phyloP scores from a whole-genome alignment of 2,888 invertebrate genomes.

The Pediacus dermestoides region DNA sequence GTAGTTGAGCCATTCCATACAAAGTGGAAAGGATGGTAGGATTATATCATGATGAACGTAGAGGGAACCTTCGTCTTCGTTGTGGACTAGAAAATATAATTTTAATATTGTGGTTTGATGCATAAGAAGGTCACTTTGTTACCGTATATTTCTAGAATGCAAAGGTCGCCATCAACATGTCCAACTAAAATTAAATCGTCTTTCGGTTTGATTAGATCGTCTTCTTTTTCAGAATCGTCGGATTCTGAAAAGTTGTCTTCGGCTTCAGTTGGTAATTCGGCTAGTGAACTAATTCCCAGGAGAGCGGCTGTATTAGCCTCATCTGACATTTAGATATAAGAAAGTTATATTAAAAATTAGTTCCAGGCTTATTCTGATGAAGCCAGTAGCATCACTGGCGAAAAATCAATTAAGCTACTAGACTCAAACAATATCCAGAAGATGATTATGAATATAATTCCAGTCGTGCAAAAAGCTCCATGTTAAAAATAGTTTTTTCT shows the following conservation, averaged over 20 bases:
- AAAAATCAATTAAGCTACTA: slow-evolving; percentile 4
- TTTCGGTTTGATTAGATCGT: slow-evolving; percentile 79
- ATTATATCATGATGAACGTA: slow-evolving; percentile 94
- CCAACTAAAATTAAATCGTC: slow-evolving; percentile 90
- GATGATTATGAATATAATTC: no score
- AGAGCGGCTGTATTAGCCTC: slow-evolving; percentile 43
- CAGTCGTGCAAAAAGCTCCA: no score
- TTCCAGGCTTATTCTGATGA: no score
- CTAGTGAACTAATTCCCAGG: slow-evolving; percentile 57
- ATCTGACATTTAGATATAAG: no score
- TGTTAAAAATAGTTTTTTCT: no score
- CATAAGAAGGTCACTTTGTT: slow-evolving; percentile 33
- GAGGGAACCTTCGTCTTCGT: slow-evolving; percentile 81
- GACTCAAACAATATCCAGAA: no score
- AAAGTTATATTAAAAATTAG: slow-evolving; percentile 18
- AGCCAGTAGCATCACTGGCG: no score
- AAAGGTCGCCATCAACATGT: slow-evolving; percentile 81
- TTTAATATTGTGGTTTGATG: background rate
- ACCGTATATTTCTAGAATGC: slow-evolving; percentile 86
- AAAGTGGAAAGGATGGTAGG: slow-evolving; percentile 84
- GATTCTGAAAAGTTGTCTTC: slow-evolving; percentile 51
- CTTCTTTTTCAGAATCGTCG: slow-evolving; percentile 79
- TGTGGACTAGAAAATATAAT: slow-evolving; percentile 65
- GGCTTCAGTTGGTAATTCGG: slow-evolving; percentile 52
- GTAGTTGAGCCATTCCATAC: slow-evolving; percentile 89